Evolutionary conservation across 2,888 invertebrate genomes (phyloP).

Genomic region (Cantharis flavilabris): DNA sequence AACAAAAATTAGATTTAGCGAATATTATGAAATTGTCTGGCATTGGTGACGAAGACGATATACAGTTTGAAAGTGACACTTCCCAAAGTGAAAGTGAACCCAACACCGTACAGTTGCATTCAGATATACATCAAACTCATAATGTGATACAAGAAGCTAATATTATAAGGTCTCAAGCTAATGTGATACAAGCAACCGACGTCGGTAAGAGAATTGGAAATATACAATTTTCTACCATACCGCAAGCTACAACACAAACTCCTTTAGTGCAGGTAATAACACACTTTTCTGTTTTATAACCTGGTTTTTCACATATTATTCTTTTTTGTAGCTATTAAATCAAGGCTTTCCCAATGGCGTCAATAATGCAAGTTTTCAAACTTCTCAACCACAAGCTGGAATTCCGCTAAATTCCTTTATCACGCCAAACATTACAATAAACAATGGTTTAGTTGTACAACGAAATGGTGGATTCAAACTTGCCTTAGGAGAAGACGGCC

Average conservation of each 20-base stretch:
- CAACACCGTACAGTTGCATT: conserved; percentile 47
- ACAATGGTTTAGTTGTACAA: conserved; percentile 57
- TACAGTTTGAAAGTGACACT: conserved; percentile 57
- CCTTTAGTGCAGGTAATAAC: conserved; percentile 48
- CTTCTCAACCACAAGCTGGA: conserved; percentile 24
- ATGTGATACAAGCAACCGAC: conserved; percentile 35
- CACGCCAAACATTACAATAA: conserved; percentile 52
- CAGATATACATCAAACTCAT: conserved; percentile 41
- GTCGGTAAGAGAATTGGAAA: conserved; percentile 49
- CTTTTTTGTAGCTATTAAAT: conserved; percentile 47
- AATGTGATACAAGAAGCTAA: conserved; percentile 19
- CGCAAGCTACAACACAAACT: conserved; percentile 53
- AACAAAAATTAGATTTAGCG: conserved; percentile 67
- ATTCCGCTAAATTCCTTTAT: conserved; percentile 27
- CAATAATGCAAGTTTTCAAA: conserved; percentile 36
- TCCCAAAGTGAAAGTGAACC: conserved; percentile 54
- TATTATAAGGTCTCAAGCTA: conserved; percentile 33
- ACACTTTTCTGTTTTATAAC: too few species aligned
- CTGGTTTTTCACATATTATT: not conserved
- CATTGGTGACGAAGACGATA: conserved; percentile 67
- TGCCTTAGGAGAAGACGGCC: conserved; percentile 70
- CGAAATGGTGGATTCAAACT: conserved; percentile 67
- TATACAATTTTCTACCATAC: conserved; percentile 51
- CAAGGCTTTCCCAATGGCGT: conserved; percentile 53
- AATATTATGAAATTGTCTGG: conserved; percentile 76